Conservation (phyloP, 2,113 vertebrate species). For the Acanthisitta chloris region DNA sequence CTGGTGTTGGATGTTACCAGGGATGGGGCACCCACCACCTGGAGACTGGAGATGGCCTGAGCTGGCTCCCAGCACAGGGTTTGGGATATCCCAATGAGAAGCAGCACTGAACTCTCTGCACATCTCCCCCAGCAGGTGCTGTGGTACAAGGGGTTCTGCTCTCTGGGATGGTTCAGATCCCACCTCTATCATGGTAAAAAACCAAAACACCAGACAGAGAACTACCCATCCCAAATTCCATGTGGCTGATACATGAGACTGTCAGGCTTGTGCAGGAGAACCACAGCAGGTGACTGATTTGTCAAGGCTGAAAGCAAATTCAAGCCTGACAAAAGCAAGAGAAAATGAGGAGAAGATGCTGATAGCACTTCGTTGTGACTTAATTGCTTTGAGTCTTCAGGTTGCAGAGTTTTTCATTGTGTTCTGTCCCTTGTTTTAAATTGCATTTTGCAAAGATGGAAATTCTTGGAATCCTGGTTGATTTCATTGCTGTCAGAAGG, state of each 20-base stretch:
- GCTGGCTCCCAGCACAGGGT: background rate
- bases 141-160: background rate
- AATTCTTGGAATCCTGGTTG: background rate
- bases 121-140: accelerated
- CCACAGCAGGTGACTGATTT: background rate
- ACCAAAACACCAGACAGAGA: accelerated
- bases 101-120: background rate
- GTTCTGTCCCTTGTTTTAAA: background rate
- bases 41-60: background rate
- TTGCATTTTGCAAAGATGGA: background rate
- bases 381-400: background rate
- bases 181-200: background rate
- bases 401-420: background rate
- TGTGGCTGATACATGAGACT: background rate
- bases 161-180: background rate
- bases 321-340: background rate
- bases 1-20: background rate
- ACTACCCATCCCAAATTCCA: background rate
- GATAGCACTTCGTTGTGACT: background rate
- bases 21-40: background rate
- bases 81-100: background rate
- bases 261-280: background rate
- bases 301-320: background rate
- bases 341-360: background rate
- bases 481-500: background rate